Base-by-base conservation (phyloP, 2,113 vertebrate species). In the Aramus guarauna region DNA sequence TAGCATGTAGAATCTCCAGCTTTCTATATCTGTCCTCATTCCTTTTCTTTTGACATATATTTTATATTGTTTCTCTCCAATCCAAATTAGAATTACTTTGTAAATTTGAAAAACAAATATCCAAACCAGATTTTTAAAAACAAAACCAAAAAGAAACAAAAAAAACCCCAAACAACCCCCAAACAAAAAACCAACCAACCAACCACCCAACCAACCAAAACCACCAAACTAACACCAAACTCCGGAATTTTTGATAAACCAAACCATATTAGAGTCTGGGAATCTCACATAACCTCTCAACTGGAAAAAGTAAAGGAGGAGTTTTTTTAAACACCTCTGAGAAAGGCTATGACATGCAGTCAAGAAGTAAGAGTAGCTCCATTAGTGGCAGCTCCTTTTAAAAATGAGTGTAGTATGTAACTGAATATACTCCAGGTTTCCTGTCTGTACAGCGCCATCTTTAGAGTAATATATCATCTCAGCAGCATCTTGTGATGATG, bases 401-500 rank as follows among this genome's bases (percentile, higher is more conserved):
- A 88, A 82, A 93, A 62, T 2, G 1, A 87, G 6, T 20, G 11
- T 24, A 82, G 12, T 32, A 12, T 30, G n/a, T 47, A 60, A 71
- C 22, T 21, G 71, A 79, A 73, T 67, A 43, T 94, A 47, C 47
- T 89, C n/a, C n/a, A 82, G 30, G 34, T 79, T 96, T 93, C 71
- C 62, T 75, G 91, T 92, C 94, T 75, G 50, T 75, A 77, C 30
- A 94, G 53, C 1, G 2, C 71, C 87, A 92, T 96, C 95, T 97
- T 97, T 88, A 88, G 60, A 66, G 76, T 50, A 90, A 97, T 94
- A 79, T 50, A 97, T 98, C 90, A 96, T 73, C 84, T 92, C 85
- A 91, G 56, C 87, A 94, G 26, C 83, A 95, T 88, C 84, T 97
- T 94, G 77, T 96, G 72, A 83, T 97, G 96, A 97, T 97, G 45